A percentile compares a stretch with the other conserved stretches of the same genome.
These are phyloP conservation scores for Phaetusa simplex DNA, from an alignment of 2,113 vertebrate species.

Conservation along the genomic window DNA sequence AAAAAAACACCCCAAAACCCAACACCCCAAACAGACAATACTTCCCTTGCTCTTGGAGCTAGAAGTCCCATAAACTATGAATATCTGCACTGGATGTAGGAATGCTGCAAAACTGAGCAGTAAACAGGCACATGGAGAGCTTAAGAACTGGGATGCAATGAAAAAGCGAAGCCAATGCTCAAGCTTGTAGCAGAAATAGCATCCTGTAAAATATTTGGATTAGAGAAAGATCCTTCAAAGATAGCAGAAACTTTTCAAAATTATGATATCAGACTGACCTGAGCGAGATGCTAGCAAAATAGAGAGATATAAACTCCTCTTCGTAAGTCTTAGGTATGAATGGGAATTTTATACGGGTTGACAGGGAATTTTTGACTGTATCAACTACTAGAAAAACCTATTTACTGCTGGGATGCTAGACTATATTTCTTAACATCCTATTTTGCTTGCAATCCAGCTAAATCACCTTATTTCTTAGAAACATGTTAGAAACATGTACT, in stretches of 20 bases:
- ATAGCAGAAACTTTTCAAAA: neutral
- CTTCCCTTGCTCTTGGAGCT: neutral
- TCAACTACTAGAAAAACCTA: constrained; percentile 6
- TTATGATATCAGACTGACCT: neutral
- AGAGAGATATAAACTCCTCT: neutral
- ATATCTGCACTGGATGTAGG: neutral
- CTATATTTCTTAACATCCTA: neutral
- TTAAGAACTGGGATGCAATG: neutral
- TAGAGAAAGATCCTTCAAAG: neutral
- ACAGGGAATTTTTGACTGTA: constrained; percentile 16
- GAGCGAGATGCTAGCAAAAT: neutral
- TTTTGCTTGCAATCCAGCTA: neutral
- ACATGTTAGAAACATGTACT: neutral
- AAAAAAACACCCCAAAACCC: neutral
- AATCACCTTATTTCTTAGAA: constrained; percentile 3
- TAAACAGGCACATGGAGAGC: neutral
- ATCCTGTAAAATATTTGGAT: neutral
- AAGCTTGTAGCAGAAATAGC: neutral
- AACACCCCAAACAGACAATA: neutral
- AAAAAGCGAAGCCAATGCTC: neutral
- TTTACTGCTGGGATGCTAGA: neutral
- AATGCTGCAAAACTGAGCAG: neutral
- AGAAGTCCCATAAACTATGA: neutral
- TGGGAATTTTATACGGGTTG: neutral
- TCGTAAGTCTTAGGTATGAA: neutral